These are phyloP conservation scores for Rosalia funebris DNA, from an alignment of 2,888 invertebrate species.

Conservation along the genomic window DNA sequence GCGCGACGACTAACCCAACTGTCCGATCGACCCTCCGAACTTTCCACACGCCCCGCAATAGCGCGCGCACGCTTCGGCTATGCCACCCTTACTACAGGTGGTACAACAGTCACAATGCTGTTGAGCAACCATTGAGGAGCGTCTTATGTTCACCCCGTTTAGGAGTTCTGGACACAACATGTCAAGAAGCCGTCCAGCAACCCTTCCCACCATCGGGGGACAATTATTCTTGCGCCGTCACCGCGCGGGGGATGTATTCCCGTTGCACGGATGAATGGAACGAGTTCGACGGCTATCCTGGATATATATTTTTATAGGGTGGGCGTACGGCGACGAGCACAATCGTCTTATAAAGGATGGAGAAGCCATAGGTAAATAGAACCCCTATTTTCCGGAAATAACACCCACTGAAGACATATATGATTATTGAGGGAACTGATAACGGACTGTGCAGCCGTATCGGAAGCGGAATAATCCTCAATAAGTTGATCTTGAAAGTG, in stretches of 20 bases:
- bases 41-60: slow-evolving; percentile 56
- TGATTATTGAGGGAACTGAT: too few relatives aligned
- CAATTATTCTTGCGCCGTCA: slow-evolving; percentile 25
- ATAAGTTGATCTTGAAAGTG: too few relatives aligned
- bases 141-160: slow-evolving; percentile 38
- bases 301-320: slow-evolving; percentile 11
- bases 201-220: too few relatives aligned
- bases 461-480: too few relatives aligned
- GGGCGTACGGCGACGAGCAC: background rate
- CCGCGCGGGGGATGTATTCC: background rate
- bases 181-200: slow-evolving; percentile 39
- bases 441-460: too few relatives aligned
- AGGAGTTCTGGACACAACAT: slow-evolving; percentile 39
- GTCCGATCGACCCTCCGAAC: slow-evolving; percentile 58
- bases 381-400: too few relatives aligned
- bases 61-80: slow-evolving; percentile 54
- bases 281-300: background rate
- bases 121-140: slow-evolving; percentile 34
- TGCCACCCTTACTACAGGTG: slow-evolving; percentile 60
- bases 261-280: slow-evolving; percentile 3
- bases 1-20: slow-evolving; percentile 60
- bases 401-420: too few relatives aligned
- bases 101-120: slow-evolving; percentile 51
- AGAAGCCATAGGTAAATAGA: too few relatives aligned
- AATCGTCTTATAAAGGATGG: background rate